A percentile compares a stretch with the other conserved stretches of the same genome.
Conservation (phyloP, 1,140 invertebrate species). For the Wiebesia pumilae region DNA sequence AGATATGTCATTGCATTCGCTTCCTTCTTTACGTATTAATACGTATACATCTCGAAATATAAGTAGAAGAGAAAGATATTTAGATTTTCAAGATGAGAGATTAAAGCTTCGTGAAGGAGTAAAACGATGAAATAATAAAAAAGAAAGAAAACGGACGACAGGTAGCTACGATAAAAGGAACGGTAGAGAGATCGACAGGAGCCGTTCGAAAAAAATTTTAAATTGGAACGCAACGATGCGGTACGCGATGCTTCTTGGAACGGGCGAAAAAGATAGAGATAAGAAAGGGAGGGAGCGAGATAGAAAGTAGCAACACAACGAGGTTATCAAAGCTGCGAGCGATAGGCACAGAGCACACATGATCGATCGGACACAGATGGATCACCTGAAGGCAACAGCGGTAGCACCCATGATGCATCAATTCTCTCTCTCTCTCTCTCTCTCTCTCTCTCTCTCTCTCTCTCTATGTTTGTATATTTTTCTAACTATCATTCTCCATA, state of each 20-base stretch:
- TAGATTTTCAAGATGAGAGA: constrained; percentile 40
- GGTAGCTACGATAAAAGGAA: constrained; percentile 10
- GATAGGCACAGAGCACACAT: constrained; percentile 15
- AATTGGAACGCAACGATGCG: constrained; percentile 11
- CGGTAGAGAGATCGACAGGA: constrained; percentile 20
- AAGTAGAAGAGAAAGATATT: constrained; percentile 37
- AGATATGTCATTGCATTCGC: neutral
- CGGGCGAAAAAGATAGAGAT: constrained; percentile 2
- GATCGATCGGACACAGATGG: constrained; percentile 45
- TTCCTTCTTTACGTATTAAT: too few species aligned
- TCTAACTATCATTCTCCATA: neutral
- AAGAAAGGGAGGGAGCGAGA: neutral
- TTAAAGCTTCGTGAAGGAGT: constrained; percentile 22
- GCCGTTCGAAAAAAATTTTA: constrained; percentile 7
- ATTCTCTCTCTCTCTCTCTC: neutral
- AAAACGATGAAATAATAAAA: neutral
- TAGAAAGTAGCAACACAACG: neutral
- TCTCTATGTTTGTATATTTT: too few species aligned
- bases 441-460: neutral
- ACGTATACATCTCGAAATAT: neutral
- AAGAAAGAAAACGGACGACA: neutral
- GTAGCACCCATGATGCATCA: constrained; percentile 13
- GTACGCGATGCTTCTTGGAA: constrained; percentile 14
- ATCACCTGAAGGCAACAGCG: constrained; percentile 28
- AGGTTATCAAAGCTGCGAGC: constrained; percentile 40